These are phyloP conservation scores for Ooceraea biroi DNA, from an alignment of 1,140 invertebrate genomes.

Conservation along the genomic window DNA sequence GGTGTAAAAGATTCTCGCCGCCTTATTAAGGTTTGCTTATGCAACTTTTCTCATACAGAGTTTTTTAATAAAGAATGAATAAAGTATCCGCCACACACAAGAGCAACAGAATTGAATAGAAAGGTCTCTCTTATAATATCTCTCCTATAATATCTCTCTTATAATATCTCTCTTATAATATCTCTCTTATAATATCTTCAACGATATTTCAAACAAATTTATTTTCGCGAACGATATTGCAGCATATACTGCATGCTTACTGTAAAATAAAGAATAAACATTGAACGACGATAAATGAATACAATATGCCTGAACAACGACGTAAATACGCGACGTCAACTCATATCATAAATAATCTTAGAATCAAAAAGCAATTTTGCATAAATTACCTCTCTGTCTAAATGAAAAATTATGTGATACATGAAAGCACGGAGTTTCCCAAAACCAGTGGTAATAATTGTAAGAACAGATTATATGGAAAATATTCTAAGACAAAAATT, in stretches of 20 bases:
- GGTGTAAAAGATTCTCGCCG: slow-evolving; percentile 39
- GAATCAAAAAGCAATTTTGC: slow-evolving; percentile 8
- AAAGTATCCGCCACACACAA: slow-evolving; percentile 2
- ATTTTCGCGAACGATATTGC: slow-evolving; percentile 28
- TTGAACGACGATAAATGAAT: slow-evolving; percentile 10
- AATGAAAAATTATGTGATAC: slow-evolving; percentile 9
- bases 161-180: no score
- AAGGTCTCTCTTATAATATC: slow-evolving; percentile 8
- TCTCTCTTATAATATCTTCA: no score
- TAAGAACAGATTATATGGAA: no score
- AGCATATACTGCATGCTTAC: not conserved
- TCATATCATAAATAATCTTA: slow-evolving; percentile 37
- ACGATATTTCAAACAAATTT: slow-evolving; percentile 13
- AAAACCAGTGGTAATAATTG: no score
- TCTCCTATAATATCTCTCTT: no score
- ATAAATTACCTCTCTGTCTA: slow-evolving; percentile 11
- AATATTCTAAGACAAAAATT: not conserved
- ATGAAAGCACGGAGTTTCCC: no score
- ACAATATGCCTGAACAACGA: not conserved
- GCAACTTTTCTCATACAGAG: slow-evolving; percentile 51
- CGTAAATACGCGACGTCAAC: slow-evolving; percentile 1
- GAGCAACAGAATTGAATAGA: slow-evolving; percentile 55
- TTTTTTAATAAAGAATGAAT: slow-evolving; percentile 50
- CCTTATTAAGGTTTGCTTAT: slow-evolving; percentile 54
- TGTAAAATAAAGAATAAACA: slow-evolving; percentile 10